These are phyloP conservation scores for Tiliacea aurago DNA, from an alignment of 2,888 invertebrate genomes.

Conservation along the genomic window DNA sequence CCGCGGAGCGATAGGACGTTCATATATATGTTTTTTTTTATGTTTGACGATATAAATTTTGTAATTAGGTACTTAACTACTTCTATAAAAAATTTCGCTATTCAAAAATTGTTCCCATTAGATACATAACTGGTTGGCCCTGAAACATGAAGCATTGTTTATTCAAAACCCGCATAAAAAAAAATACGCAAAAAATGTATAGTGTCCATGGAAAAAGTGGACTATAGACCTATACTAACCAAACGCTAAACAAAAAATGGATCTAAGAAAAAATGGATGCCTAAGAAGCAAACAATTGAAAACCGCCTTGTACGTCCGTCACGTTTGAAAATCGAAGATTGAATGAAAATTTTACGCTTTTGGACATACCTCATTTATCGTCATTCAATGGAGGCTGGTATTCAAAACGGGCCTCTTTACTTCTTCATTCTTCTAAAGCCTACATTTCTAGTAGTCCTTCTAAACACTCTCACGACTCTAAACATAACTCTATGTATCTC, in stretches of 20 bases:
- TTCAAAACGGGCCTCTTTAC: slow-evolving; percentile 7
- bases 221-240: slow-evolving; percentile 22
- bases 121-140: slow-evolving; percentile 14
- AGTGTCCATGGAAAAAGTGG: not conserved
- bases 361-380: slow-evolving; percentile 9
- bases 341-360: slow-evolving; percentile 31
- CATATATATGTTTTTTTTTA: not conserved
- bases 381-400: slow-evolving; percentile 16
- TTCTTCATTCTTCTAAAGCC: not conserved
- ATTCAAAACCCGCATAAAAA: slow-evolving; percentile 28
- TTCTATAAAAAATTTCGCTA: not conserved
- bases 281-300: not conserved
- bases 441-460: not conserved
- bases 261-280: slow-evolving; percentile 1
- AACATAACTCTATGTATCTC: no score
- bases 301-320: not conserved
- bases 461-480: no score
- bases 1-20: not conserved
- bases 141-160: slow-evolving; percentile 27
- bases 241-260: slow-evolving; percentile 3
- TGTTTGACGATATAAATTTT: not conserved
- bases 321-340: slow-evolving; percentile 32
- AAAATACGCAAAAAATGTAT: slow-evolving; percentile 15
- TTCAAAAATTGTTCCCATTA: slow-evolving; percentile 15
- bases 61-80: no score